phyloP scores from a whole-genome alignment of 1,140 invertebrate genomes.

The Lineus longissimus region DNA sequence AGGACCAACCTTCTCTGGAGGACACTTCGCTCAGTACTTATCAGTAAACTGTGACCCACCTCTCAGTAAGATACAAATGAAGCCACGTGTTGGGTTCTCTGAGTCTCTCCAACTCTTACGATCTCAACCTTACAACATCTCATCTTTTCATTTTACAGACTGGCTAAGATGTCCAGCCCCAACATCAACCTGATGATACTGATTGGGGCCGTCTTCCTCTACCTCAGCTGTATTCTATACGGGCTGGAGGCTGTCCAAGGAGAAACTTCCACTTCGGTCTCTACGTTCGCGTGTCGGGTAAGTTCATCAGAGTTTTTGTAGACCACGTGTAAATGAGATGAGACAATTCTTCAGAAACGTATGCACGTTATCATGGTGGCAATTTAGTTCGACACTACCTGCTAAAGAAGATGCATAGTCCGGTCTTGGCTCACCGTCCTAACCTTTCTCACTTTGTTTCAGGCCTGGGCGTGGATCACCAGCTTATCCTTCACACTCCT shows the following conservation, averaged over 20 bases:
- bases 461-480: constrained; percentile 30
- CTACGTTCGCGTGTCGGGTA: constrained; percentile 33
- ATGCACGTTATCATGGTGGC: too few species aligned
- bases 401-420: too few species aligned
- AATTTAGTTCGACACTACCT: too few species aligned
- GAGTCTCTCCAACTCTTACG: background rate
- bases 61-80: background rate
- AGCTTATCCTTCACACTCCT: constrained; percentile 24
- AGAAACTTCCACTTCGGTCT: constrained; percentile 10
- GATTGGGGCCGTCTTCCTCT: constrained; percentile 29
- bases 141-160: constrained; percentile 17
- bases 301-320: too few species aligned
- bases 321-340: too few species aligned
- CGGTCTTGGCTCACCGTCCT: too few species aligned
- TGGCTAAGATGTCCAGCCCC: constrained; percentile 41
- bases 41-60: background rate
- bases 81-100: background rate
- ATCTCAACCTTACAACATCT: background rate
- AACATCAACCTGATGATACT: constrained; percentile 32
- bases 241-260: constrained; percentile 29
- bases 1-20: too few species aligned
- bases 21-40: too few species aligned
- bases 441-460: constrained; percentile 16
- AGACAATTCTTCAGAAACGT: too few species aligned
- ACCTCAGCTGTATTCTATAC: constrained; percentile 25